Evolutionary conservation across 2,888 invertebrate species (phyloP).

Genomic region (Eubasilissa splendida): DNA sequence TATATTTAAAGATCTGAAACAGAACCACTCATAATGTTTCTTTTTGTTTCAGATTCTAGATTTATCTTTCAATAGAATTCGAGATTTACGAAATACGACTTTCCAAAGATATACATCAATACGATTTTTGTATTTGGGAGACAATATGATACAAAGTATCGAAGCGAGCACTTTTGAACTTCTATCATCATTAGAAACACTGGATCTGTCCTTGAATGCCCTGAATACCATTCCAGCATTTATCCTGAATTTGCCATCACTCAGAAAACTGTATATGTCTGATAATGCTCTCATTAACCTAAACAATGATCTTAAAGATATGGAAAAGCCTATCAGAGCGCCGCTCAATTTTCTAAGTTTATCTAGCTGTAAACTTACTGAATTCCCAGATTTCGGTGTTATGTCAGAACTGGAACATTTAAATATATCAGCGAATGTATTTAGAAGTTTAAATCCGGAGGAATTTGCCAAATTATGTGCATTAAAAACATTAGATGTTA

Average conservation of each 20-base stretch:
- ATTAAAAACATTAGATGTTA: conserved; percentile 73
- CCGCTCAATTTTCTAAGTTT: conserved; percentile 75
- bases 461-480: conserved; percentile 77
- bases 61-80: conserved; percentile 73
- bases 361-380: conserved; percentile 73
- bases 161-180: conserved; percentile 71
- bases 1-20: neutral
- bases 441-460: conserved; percentile 67
- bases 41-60: conserved; percentile 71
- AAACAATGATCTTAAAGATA: conserved; percentile 64
- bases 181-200: conserved; percentile 69
- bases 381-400: conserved; percentile 75
- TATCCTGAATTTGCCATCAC: conserved; percentile 73
- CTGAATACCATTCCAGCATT: conserved; percentile 69
- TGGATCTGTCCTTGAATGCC: conserved; percentile 74
- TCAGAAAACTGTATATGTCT: conserved; percentile 76
- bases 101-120: conserved; percentile 71
- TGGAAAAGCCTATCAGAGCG: conserved; percentile 73
- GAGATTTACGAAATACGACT: conserved; percentile 69
- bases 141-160: conserved; percentile 73
- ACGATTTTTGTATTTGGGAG: conserved; percentile 72
- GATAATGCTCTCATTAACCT: conserved; percentile 70
- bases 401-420: conserved; percentile 74
- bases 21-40: neutral
- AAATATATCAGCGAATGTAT: conserved; percentile 76